Base-by-base conservation (phyloP, 1,140 invertebrate species). In the Drosophila micromelanica region DNA sequence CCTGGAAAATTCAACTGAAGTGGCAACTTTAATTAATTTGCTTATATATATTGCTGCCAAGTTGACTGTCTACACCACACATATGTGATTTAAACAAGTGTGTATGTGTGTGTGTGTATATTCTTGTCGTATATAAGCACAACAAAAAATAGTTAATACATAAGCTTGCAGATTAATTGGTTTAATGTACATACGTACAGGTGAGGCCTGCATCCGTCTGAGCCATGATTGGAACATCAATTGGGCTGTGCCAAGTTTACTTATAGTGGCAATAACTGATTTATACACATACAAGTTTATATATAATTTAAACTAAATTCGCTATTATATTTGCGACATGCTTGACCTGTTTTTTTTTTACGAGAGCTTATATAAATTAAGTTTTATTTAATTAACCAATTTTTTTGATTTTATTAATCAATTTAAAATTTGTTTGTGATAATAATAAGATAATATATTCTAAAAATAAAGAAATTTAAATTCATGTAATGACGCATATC, bases 11-110 rank as follows among this genome's bases (percentile, higher is more conserved):
- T 91, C 89, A 91, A 90, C 89, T 91, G 86, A 90, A 90, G 86
- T 90, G 87, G 86, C 89, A 91, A 91, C 89, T 91, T 91, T 91
- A 91, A 91, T 91, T 91, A 91, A 91, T 91, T 91, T 91, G 89
- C 90, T 84, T 90, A 90, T 74, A 74, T 77, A 63, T 59, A 55
- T 62, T 68, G 74, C 71, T 55, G 75, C 70, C 68, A 52, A 57
- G 45, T 54, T 62, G 72, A 62, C 56, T 42, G 30, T 73, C 45
- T 59, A 49, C 59, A 43, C 35, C 49, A 73, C 20, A 60, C 20
- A 37, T 20, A 52, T 8, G 40, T 17, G 20, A 4, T 23, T 1
- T 46, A 40, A 13, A 77, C 38, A 45, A 3, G n/a, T 42, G 5
- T 49, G n/a, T 35, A 13, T 13, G 43, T 11, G 8, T 54, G 11